Evolutionary conservation across 1,140 invertebrate genomes (phyloP), one percentile per base, ranked within the genome.

Genomic region (Bombus haemorrhoidalis): DNA sequence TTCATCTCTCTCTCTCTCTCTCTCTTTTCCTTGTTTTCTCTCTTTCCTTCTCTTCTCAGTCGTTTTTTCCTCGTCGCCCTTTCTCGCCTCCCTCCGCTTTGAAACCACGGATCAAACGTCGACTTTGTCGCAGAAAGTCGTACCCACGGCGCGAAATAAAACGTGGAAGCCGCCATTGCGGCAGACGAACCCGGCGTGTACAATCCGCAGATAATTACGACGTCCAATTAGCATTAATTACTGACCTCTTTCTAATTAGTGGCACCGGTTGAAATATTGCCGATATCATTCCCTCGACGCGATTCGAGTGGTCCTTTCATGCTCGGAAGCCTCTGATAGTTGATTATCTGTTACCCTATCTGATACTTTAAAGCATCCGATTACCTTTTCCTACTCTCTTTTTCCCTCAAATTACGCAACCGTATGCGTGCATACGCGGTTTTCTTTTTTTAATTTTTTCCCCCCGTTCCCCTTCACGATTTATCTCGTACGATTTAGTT

Each of bases 191-290:
- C 82, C 47, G 82, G 22, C 22, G 39, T 75, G 57, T 59, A 87
- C 86, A 85, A 87, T 87, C 86, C 81, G 82, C 86, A 87, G 86
- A 87, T 87, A 87, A 87, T 87, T 87, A 87, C 81, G 84, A 59
- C 85, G 80, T 87, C 87, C 87, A 88, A 88, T 88, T 88, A 88
- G 87, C 85, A 87, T 88, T 88, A 88, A 88, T 88, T 88, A 88
- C 87, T 83, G 85, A 87, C 86, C 86, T 86, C 78, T 66, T 88
- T 83, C 86, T 88, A 88, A 88, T 88, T 88, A 88, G 85, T 83
- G 85, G 87, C 81, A 64, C 69, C 85, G 79, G 64, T 66, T 86
- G 84, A 88, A 88, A 86, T 86, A 86, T 88, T 79, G 85, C 78
- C 68, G 62, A 86, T 86, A 86, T 87, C 85, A 71, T 72, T 75